A percentile compares a stretch with the other conserved stretches of the same genome.
phyloP scores from a whole-genome alignment of 2,797 vertebrate species.

The Helarctos malayanus region DNA sequence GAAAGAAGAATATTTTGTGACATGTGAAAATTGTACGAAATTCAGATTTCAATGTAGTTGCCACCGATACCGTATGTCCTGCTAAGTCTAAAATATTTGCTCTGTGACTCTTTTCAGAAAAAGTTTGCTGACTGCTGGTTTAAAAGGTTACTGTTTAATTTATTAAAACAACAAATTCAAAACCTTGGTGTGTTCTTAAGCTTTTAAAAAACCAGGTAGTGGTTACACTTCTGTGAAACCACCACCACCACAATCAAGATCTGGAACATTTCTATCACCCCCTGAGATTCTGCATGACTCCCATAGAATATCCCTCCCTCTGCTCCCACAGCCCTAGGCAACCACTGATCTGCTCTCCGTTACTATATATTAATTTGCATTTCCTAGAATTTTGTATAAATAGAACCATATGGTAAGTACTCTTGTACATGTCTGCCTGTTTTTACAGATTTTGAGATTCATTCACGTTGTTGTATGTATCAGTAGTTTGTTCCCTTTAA shows the following conservation, averaged over 20 bases:
- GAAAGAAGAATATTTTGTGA: slow-evolving; percentile 44
- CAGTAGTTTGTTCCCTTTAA: background rate
- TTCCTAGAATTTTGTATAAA: background rate
- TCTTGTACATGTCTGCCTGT: background rate
- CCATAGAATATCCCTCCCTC: background rate
- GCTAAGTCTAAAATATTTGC: background rate
- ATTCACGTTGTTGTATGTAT: background rate
- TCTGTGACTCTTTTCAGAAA: background rate
- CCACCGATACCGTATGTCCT: background rate
- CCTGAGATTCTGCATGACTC: background rate
- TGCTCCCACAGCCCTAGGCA: background rate
- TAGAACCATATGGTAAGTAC: background rate
- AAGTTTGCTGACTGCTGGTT: background rate
- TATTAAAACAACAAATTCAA: slow-evolving; percentile 43
- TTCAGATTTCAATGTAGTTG: background rate
- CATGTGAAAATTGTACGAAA: background rate
- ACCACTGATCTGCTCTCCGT: background rate
- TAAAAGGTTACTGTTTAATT: background rate
- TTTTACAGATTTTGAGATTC: background rate
- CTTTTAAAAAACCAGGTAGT: background rate
- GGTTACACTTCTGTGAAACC: background rate
- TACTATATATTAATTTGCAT: background rate
- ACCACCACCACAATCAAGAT: background rate
- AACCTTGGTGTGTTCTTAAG: background rate
- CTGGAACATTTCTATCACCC: background rate